Base-by-base conservation (phyloP, 2,888 invertebrate species). In the Agapostemon virescens region DNA sequence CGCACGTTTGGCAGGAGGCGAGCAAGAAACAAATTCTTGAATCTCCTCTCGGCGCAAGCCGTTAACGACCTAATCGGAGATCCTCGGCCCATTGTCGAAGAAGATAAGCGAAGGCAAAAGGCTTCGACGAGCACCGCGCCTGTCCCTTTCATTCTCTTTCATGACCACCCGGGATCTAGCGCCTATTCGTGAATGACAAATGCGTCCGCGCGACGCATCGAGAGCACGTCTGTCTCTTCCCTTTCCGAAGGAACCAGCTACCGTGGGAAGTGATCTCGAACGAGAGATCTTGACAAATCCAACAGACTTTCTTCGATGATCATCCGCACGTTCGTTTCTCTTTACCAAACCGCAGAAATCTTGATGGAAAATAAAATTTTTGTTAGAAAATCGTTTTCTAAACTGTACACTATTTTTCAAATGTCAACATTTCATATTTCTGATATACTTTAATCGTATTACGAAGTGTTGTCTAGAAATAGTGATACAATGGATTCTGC, bases 121-220 rank as follows among this genome's bases (percentile, higher is more conserved):
- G 84, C 88, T 87, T 85, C 82, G 79, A 81, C 85, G 81, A 71
- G 73, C 49, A n/a, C n/a, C n/a, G 11, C 73, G 77, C 74, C 85
- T 83, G 81, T 86, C 86, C 84, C 83, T 74, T 52, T 23, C 66
- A 71, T 64, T 69, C 74, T 66, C 55, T 70, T 63, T 68, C 69
- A 89, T 88, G 91, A 88, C 91, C 91, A 91, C 91, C 90, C 91
- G 89, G 74, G 86, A 88, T 86, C 87, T 84, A 81, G 79, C 75
- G 82, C 81, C 88, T 88, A 90, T 90, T 90, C 87, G 88, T 88
- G 89, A 90, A 90, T 90, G 91, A 91, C 90, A 91, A 91, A 91
- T 90, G 88, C 89, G 82, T 73, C 83, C 69, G 40, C 68, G 72
- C 49, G 79, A 38, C 77, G 79, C 83, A 83, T 77, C 86, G 82